Conservation (phyloP, 1,140 invertebrate species). For the Luehdorfia chinensis region DNA sequence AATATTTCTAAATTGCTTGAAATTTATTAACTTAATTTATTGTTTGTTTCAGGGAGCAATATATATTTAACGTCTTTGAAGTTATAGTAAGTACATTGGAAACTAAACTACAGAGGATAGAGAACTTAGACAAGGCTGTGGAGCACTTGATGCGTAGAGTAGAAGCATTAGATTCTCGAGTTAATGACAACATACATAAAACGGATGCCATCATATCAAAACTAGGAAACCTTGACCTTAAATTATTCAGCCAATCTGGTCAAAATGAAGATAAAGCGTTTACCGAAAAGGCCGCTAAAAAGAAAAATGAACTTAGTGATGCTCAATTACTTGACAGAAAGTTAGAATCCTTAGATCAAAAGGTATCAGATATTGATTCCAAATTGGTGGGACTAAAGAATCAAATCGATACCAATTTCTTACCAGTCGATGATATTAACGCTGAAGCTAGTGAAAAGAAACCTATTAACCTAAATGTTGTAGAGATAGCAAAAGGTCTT, state of each 20-base stretch:
- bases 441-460: slow-evolving; percentile 91
- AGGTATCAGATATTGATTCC: slow-evolving; percentile 88
- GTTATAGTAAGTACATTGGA: slow-evolving; percentile 92
- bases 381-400: slow-evolving; percentile 87
- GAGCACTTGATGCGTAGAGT: slow-evolving; percentile 90
- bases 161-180: slow-evolving; percentile 86
- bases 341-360: slow-evolving; percentile 85
- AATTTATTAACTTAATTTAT: too few species aligned
- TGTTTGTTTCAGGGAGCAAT: slow-evolving; percentile 88
- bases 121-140: slow-evolving; percentile 90
- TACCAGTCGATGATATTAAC: slow-evolving; percentile 88
- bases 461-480: slow-evolving; percentile 86
- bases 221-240: slow-evolving; percentile 83
- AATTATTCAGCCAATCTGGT: slow-evolving; percentile 79
- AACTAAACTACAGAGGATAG: slow-evolving; percentile 90
- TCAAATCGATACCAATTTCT: slow-evolving; percentile 88
- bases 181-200: slow-evolving; percentile 90
- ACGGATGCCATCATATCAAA: slow-evolving; percentile 88
- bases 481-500: slow-evolving; percentile 87
- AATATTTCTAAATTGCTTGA: too few species aligned
- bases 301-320: slow-evolving; percentile 49
- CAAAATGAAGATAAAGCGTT: slow-evolving; percentile 45
- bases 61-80: slow-evolving; percentile 92
- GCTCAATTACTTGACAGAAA: slow-evolving; percentile 78
- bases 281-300: slow-evolving; percentile 50